A percentile compares a stretch with the other conserved stretches of the same genome.
These are phyloP conservation scores for Tachina fera DNA, from an alignment of 2,888 invertebrate genomes.

Conservation along the genomic window DNA sequence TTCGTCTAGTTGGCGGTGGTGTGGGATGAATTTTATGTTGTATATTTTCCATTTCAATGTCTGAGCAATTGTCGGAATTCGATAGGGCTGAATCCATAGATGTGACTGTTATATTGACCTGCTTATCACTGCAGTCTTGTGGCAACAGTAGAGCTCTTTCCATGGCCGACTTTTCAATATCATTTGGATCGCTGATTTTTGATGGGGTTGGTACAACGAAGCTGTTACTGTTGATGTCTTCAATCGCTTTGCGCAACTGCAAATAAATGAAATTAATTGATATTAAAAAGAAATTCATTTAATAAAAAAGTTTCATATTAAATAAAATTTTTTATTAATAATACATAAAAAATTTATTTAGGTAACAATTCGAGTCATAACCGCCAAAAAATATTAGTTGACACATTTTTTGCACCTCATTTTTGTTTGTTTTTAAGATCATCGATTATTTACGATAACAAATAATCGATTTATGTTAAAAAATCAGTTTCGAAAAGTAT, in stretches of 20 bases:
- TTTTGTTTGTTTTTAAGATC: no score
- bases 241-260: constrained; percentile 92
- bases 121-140: constrained; percentile 79
- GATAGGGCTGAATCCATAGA: constrained; percentile 83
- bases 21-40: constrained; percentile 62
- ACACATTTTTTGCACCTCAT: no score
- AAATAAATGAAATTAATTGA: constrained; percentile 13
- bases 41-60: constrained; percentile 75
- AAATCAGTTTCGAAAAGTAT: no score
- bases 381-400: no score
- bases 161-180: constrained; percentile 74
- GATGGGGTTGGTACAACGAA: constrained; percentile 83
- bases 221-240: constrained; percentile 93
- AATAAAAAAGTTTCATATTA: no score
- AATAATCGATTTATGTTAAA: no score
- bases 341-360: background rate
- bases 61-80: constrained; percentile 83
- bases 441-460: no score
- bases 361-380: no score
- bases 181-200: constrained; percentile 73
- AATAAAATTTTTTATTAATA: no score
- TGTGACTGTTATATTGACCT: constrained; percentile 81
- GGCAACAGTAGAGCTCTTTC: constrained; percentile 76
- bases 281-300: background rate
- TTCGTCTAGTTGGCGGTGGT: constrained; percentile 43